Conservation (phyloP, 2,113 vertebrate species). For the Crotophaga sulcirostris region DNA sequence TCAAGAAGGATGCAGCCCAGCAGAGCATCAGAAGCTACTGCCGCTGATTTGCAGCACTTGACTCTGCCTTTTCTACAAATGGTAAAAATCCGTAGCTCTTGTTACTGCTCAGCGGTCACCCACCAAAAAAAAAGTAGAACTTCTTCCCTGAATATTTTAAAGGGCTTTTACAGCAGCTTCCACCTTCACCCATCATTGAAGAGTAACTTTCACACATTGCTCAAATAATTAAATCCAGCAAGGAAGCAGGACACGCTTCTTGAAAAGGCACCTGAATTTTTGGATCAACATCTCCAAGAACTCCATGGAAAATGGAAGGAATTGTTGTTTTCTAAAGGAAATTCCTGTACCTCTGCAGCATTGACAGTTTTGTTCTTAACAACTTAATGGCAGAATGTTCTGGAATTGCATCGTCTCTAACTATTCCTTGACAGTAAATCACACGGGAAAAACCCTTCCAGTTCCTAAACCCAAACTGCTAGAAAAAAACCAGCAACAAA, state of each 20-base stretch:
- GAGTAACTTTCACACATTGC: not conserved
- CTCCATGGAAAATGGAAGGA: not conserved
- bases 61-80: not conserved
- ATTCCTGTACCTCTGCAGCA: not conserved
- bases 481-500: not conserved
- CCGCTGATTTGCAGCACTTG: not conserved
- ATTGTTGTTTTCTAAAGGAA: not conserved
- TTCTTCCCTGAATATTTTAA: not conserved
- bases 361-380: not conserved
- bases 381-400: not conserved
- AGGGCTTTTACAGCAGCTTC: not conserved
- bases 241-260: not conserved
- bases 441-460: accelerated
- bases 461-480: not conserved
- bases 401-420: not conserved
- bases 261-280: not conserved
- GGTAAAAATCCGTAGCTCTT: not conserved
- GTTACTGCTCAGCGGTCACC: not conserved
- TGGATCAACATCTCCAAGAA: not conserved
- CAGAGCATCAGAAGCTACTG: not conserved
- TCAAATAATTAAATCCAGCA: not conserved
- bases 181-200: not conserved
- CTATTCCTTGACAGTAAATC: not conserved
- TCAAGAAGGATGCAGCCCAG: not conserved
- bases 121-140: not conserved